Evolutionary conservation across 2,113 vertebrate genomes (phyloP).

Genomic region (Dicentrarchus labrax): DNA sequence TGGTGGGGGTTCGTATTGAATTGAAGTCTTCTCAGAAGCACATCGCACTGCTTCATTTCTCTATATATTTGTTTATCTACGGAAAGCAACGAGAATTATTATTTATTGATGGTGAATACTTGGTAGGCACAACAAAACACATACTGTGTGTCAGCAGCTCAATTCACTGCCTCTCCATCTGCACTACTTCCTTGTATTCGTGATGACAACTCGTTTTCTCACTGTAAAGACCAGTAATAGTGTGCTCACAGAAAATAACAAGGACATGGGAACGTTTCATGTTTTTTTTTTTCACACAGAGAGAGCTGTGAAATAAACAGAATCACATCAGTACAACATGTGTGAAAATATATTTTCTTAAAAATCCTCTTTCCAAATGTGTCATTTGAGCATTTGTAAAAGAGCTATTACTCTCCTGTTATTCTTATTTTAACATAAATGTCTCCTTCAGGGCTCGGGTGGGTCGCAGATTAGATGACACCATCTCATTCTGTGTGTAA

Average conservation of each 20-base stretch:
- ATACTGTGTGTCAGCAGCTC: slow-evolving; percentile 5
- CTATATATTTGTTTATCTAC: slow-evolving; percentile 16
- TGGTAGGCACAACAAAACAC: slow-evolving; percentile 7
- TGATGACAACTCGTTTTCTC: not conserved
- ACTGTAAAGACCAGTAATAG: not conserved
- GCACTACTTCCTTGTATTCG: not conserved
- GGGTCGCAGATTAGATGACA: not conserved
- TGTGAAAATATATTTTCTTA: slow-evolving; percentile 44
- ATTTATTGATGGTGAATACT: slow-evolving; percentile 57
- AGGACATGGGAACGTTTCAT: not conserved
- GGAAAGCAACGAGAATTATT: slow-evolving; percentile 53
- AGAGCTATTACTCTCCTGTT: not conserved
- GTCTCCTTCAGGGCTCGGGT: not conserved
- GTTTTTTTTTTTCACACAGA: slow-evolving; percentile 9
- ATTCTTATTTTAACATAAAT: not conserved
- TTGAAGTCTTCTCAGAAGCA: slow-evolving; percentile 52
- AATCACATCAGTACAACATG: slow-evolving; percentile 35
- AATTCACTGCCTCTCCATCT: not conserved
- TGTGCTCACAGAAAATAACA: slow-evolving; percentile 3
- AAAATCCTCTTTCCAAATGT: slow-evolving; percentile 16
- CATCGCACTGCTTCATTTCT: slow-evolving; percentile 37
- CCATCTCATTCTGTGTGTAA: not conserved
- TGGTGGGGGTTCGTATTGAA: slow-evolving; percentile 55
- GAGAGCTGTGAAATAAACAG: slow-evolving; percentile 54
- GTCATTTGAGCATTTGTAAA: not conserved